Conservation (phyloP, 2,797 vertebrate species). For the Poeciliopsis infans region DNA sequence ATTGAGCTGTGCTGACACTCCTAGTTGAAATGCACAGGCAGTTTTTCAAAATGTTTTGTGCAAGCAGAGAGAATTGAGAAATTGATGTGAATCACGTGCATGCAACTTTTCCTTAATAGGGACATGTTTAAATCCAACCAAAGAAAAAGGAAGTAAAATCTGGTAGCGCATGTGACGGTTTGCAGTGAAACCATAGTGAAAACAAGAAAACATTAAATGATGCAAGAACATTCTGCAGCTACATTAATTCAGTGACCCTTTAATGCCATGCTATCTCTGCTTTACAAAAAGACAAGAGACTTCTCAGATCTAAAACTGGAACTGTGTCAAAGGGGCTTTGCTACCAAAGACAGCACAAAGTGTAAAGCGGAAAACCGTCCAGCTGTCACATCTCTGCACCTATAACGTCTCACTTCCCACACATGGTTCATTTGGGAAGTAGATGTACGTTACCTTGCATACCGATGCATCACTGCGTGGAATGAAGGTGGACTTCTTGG, state of each 20-base stretch:
- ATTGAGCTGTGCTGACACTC: neutral
- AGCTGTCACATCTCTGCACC: conserved; percentile 10
- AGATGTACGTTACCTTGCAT: neutral
- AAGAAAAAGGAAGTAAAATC: conserved; percentile 61
- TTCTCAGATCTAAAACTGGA: neutral
- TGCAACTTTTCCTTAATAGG: conserved; percentile 6
- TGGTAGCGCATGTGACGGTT: conserved; percentile 63
- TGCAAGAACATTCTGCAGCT: neutral
- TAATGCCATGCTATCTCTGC: neutral
- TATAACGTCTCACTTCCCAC: conserved; percentile 64
- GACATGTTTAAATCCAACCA: conserved; percentile 27
- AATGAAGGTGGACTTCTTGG: neutral
- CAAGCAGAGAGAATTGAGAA: conserved; percentile 7
- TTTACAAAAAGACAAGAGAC: neutral
- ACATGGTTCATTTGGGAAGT: conserved; percentile 34
- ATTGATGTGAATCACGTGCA: conserved; percentile 16
- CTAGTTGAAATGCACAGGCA: neutral
- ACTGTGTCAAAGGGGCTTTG: neutral
- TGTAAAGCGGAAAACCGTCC: conserved; percentile 1
- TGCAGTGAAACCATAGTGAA: conserved; percentile 21
- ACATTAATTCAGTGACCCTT: neutral
- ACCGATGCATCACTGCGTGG: neutral
- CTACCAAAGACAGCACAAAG: neutral
- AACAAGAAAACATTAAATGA: neutral
- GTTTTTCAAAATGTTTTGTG: conserved; percentile 5